Percentiles rank a stretch among this genome's conserved stretches.
phyloP scores from a whole-genome alignment of 2,888 invertebrate genomes.

The Catotricha subobsoleta region DNA sequence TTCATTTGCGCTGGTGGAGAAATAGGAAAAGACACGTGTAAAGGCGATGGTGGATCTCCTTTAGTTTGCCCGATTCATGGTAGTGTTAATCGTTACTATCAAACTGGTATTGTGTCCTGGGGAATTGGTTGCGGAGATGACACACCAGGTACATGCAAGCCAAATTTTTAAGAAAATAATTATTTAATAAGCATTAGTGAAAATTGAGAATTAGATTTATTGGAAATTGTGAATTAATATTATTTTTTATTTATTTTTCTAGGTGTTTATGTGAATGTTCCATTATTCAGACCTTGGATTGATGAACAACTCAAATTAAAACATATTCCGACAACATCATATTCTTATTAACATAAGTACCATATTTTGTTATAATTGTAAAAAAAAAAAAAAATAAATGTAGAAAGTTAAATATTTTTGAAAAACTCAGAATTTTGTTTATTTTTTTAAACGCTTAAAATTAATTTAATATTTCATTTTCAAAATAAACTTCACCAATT shows the following conservation, averaged over 20 bases:
- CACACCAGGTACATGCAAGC: conserved; percentile 2
- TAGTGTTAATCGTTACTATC: conserved; percentile 30
- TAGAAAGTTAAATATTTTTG: too few species aligned
- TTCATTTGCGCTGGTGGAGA: conserved; percentile 69
- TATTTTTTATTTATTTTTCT: neutral
- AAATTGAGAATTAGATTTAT: neutral
- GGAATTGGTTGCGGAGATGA: conserved; percentile 54
- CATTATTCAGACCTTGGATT: conserved; percentile 46
- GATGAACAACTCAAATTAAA: conserved; percentile 29
- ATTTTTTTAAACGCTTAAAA: too few species aligned
- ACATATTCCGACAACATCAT: neutral
- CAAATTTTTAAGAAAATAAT: neutral
- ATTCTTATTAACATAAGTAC: neutral
- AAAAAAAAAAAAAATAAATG: too few species aligned
- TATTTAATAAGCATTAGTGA: too few species aligned
- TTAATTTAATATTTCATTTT: too few species aligned
- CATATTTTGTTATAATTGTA: too few species aligned
- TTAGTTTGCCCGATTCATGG: conserved; percentile 48
- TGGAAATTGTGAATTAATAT: neutral
- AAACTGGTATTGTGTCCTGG: conserved; percentile 37
- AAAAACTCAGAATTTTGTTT: too few species aligned
- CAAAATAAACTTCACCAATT: too few species aligned
- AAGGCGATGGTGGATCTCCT: conserved; percentile 56
- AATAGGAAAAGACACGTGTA: conserved; percentile 51
- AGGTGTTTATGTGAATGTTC: conserved; percentile 54